These are phyloP conservation scores for Orchestes rusci DNA, from an alignment of 2,888 invertebrate genomes.

Conservation along the genomic window DNA sequence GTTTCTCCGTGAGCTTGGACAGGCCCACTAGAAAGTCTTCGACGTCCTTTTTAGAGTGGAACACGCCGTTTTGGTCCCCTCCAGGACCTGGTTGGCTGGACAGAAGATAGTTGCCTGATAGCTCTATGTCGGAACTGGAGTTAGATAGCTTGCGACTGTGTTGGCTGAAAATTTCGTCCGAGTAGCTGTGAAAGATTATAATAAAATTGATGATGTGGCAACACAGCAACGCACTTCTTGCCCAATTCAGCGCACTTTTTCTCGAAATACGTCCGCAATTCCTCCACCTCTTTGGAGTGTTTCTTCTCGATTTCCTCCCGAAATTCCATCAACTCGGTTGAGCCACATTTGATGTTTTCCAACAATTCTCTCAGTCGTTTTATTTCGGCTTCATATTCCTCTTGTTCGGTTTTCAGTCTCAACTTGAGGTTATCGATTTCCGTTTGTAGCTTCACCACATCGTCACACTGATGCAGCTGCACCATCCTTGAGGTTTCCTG, in stretches of 20 bases:
- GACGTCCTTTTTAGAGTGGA: slow-evolving; percentile 34
- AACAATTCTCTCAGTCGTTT: slow-evolving; percentile 50
- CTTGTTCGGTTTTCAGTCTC: too few relatives aligned
- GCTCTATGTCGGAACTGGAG: slow-evolving; percentile 43
- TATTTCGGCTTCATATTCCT: slow-evolving; percentile 49
- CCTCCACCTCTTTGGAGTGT: slow-evolving; percentile 71
- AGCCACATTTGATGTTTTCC: slow-evolving; percentile 52
- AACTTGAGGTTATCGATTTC: slow-evolving; percentile 1
- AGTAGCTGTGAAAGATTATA: slow-evolving; percentile 46
- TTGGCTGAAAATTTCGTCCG: slow-evolving; percentile 61
- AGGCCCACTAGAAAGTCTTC: slow-evolving; percentile 35
- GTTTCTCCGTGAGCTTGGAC: slow-evolving; percentile 28
- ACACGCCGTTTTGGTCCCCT: slow-evolving; percentile 30
- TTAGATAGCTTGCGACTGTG: slow-evolving; percentile 54
- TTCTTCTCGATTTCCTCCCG: slow-evolving; percentile 55
- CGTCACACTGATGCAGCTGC: slow-evolving; percentile 34
- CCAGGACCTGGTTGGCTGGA: slow-evolving; percentile 32
- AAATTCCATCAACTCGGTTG: slow-evolving; percentile 50
- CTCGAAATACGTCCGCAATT: slow-evolving; percentile 71
- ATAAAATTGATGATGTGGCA: too few relatives aligned
- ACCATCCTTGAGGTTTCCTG: slow-evolving; percentile 44
- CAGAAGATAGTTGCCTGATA: slow-evolving; percentile 42
- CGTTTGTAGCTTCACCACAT: not conserved
- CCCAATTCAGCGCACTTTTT: slow-evolving; percentile 73
- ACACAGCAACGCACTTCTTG: slow-evolving; percentile 53